These are phyloP conservation scores for Jordanella pulchra DNA, from an alignment of 2,797 vertebrate genomes.

Conservation along the genomic window DNA sequence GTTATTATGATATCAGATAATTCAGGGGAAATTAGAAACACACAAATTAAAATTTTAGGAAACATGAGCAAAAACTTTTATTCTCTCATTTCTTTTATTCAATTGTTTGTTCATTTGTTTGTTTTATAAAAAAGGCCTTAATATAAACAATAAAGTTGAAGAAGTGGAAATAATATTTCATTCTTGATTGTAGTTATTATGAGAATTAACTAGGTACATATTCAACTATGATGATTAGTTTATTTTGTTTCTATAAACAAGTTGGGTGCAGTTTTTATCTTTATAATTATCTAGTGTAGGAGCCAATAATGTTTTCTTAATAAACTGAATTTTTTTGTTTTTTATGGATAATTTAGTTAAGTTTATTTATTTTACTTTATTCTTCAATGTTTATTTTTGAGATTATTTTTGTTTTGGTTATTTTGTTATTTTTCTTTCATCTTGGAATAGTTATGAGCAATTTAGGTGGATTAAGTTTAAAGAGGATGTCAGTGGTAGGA, in stretches of 20 bases:
- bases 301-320: too few relatives aligned
- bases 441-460: too few relatives aligned
- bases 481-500: too few relatives aligned
- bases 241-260: not conserved
- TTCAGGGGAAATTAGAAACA: slow-evolving; percentile 82
- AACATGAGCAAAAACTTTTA: not conserved
- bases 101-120: not conserved
- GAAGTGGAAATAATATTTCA: not conserved
- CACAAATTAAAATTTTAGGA: slow-evolving; percentile 12
- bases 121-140: not conserved
- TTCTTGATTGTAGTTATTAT: not conserved
- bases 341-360: too few relatives aligned
- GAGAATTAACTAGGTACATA: not conserved
- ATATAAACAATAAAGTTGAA: not conserved
- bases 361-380: too few relatives aligned
- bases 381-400: too few relatives aligned
- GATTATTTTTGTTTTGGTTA: slow-evolving; percentile 1
- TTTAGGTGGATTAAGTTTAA: too few relatives aligned
- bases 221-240: not conserved
- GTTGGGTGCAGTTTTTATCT: not conserved
- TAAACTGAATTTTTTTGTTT: too few relatives aligned
- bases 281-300: too few relatives aligned
- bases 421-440: too few relatives aligned
- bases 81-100: too few relatives aligned
- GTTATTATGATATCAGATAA: slow-evolving; percentile 81